Conservation (phyloP, 2,113 vertebrate species). For the Cervus canadensis region DNA sequence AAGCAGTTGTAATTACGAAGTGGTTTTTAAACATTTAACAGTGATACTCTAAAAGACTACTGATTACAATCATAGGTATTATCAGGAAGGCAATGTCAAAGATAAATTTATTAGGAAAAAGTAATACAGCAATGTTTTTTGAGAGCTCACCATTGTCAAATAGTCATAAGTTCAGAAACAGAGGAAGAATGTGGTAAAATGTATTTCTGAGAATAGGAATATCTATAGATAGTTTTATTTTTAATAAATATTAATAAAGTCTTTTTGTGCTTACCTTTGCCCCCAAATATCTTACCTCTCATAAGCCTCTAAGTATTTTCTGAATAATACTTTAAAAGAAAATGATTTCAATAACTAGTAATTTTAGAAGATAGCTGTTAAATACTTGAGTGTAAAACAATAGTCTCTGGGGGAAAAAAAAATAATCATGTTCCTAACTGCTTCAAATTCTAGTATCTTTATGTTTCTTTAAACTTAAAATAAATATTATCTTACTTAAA, state of each 20-base stretch:
- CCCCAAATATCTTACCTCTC: background rate
- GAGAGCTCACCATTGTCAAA: background rate
- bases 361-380: background rate
- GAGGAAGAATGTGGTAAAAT: background rate
- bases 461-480: background rate
- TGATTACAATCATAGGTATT: background rate
- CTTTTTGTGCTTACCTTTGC: background rate
- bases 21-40: background rate
- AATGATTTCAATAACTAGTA: background rate
- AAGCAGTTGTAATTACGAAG: background rate
- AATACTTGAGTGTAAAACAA: background rate
- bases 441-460: background rate
- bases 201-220: background rate
- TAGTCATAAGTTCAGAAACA: background rate
- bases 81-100: background rate
- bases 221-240: background rate
- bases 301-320: background rate
- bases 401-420: no score
- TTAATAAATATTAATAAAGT: background rate
- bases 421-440: background rate
- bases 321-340: background rate
- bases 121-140: background rate
- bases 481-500: background rate
- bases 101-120: background rate
- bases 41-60: background rate